Conservation (phyloP, 2,888 invertebrate species). For the Thereva nobilitata region DNA sequence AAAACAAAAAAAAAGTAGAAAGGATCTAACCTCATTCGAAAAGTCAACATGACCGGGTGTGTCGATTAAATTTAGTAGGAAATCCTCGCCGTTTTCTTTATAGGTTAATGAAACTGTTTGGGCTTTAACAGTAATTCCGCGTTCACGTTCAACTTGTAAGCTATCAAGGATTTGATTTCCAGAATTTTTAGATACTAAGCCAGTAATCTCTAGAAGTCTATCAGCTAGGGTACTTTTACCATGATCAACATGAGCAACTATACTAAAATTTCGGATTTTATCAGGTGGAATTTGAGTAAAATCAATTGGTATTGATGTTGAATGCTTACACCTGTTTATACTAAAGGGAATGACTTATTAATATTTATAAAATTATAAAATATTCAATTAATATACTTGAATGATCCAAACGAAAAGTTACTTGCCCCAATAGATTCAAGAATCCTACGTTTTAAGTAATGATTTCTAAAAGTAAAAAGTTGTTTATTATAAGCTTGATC, state of each 20-base stretch:
- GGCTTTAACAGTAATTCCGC: conserved; percentile 98
- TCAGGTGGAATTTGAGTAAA: conserved; percentile 46
- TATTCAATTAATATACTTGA: too few relatives aligned
- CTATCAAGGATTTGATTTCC: conserved; percentile 77
- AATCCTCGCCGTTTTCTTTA: conserved; percentile 66
- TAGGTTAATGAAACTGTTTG: conserved; percentile 91
- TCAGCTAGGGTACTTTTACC: conserved; percentile 98
- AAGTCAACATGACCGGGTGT: conserved; percentile 99
- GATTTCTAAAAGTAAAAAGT: too few relatives aligned
- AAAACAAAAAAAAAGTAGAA: conserved; percentile 1
- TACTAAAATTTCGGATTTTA: conserved; percentile 88
- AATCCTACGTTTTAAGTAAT: too few relatives aligned
- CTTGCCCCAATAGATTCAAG: too few relatives aligned
- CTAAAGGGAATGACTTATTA: too few relatives aligned
- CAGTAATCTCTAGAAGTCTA: conserved; percentile 89
- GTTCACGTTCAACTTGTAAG: conserved; percentile 85
- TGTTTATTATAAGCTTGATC: too few relatives aligned
- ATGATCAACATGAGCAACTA: conserved; percentile 99
- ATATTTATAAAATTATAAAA: too few relatives aligned
- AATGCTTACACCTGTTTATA: background rate
- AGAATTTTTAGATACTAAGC: conserved; percentile 70
- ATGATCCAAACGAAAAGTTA: too few relatives aligned
- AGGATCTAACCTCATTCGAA: conserved; percentile 78
- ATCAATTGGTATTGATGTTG: background rate
- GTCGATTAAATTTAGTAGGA: conserved; percentile 92